Evolutionary conservation across 2,888 invertebrate genomes (phyloP), one percentile per base, ranked within the genome.

Genomic region (Leptinotarsa haldemani): DNA sequence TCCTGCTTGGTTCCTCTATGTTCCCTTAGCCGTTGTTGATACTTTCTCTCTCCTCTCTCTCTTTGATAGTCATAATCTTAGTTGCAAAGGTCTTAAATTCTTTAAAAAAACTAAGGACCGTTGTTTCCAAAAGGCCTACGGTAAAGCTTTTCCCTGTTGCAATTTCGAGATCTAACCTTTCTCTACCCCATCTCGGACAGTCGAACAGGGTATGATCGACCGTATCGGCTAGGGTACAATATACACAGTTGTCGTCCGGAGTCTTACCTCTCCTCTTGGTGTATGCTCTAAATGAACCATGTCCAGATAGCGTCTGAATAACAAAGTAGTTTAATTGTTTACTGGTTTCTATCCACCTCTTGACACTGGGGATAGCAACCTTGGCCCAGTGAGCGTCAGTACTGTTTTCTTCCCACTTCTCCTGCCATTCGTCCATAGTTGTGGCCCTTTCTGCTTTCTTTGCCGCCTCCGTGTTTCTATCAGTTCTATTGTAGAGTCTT

Each of bases 141-240:
- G n/a, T n/a, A n/a, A n/a, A n/a, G n/a, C n/a, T n/a, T n/a, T n/a
- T n/a, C n/a, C 20, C 20, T 20, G 20, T 20, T 20, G 20, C 20
- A 20, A 2, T 20, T 20, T 20, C 20, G 20, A 20, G 20, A 1
- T 69, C 16, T 12, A 0, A 9, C 25, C 72, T 72, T 15, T 46
- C 15, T 4, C 22, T 16, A 15, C 46, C 3, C 74, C 74, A 74
- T 48, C 64, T 67, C 3, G 61, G 16, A 48, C 77, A 77, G 13
- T 56, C 53, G 47, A 75, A 73, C 15, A 75, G n/a, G 1, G 71
- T 71, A 25, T 75, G 75, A 16, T 73, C 65, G 15, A 71, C 15
- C 2, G 65, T 74, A 53, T 77, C 75, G 3, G 5, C 47, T 18
- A 50, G 13, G 3, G 20, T 48, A 53, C 73, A 77, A 52, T 72